These are phyloP conservation scores for Suncus etruscus DNA, from an alignment of 2,113 vertebrate genomes.

Conservation along the genomic window DNA sequence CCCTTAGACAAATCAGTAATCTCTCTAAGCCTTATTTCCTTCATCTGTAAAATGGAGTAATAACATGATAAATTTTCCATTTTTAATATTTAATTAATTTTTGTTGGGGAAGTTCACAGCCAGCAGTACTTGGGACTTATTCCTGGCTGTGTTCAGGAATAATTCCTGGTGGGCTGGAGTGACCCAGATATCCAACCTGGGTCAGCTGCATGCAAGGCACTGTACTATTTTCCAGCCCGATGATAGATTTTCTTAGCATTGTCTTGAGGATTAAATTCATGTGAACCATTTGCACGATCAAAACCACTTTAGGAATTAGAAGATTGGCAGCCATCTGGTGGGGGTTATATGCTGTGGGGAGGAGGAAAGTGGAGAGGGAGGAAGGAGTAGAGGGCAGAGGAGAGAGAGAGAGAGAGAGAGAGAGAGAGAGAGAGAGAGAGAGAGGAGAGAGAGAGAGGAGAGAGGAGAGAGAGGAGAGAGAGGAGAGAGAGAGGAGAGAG, in stretches of 20 bases:
- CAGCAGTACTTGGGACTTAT: too few species aligned
- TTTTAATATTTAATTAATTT: too few species aligned
- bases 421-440: too few species aligned
- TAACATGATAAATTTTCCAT: background rate
- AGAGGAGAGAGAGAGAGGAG: too few species aligned
- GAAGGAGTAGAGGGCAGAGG: background rate
- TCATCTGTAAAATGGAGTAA: constrained; percentile 24
- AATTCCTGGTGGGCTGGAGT: too few species aligned
- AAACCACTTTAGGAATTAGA: constrained; percentile 12
- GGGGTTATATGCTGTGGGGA: background rate
- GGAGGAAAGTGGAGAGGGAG: background rate
- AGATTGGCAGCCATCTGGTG: background rate
- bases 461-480: background rate
- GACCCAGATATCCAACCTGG: too few species aligned
- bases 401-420: too few species aligned
- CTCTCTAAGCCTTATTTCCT: background rate
- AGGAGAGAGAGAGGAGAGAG: background rate
- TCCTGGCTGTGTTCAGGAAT: too few species aligned
- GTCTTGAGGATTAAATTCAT: background rate
- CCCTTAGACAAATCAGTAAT: background rate
- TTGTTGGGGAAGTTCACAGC: too few species aligned
- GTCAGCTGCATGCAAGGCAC: too few species aligned
- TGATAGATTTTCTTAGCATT: constrained; percentile 8
- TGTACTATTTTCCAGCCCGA: too few species aligned
- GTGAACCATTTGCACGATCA: background rate